Conservation (phyloP, 2,888 invertebrate genomes). For the Lysandra bellargus region DNA sequence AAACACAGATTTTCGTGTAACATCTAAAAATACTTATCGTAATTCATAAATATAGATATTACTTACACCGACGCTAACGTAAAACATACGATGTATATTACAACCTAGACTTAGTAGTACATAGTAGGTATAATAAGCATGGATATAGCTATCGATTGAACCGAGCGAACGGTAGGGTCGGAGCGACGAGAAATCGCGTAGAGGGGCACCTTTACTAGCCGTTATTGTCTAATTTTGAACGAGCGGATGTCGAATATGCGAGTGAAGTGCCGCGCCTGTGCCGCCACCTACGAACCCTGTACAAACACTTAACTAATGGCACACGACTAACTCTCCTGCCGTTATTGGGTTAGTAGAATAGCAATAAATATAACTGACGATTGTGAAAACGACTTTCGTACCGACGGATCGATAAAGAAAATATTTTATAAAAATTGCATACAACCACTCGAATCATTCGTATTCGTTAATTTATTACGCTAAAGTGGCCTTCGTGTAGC, state of each 20-base stretch:
- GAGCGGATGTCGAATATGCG: constrained; percentile 23
- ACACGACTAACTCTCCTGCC: constrained; percentile 49
- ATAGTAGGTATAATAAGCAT: constrained; percentile 65
- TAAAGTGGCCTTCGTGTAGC: background rate
- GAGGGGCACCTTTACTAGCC: constrained; percentile 59
- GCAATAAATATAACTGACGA: constrained; percentile 44
- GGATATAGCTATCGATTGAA: constrained; percentile 53
- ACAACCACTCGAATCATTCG: background rate
- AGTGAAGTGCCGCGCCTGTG: constrained; percentile 32
- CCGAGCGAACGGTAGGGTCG: constrained; percentile 48
- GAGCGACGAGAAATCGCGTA: constrained; percentile 27
- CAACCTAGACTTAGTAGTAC: constrained; percentile 68
- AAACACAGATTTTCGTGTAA: constrained; percentile 68
- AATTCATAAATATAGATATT: constrained; percentile 76
- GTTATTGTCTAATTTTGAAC: constrained; percentile 53
- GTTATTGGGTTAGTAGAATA: constrained; percentile 34
- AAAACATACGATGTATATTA: constrained; percentile 65
- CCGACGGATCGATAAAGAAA: background rate
- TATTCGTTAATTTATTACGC: constrained; percentile 4
- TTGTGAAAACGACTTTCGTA: constrained; percentile 39
- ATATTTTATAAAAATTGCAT: background rate
- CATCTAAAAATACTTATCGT: constrained; percentile 69
- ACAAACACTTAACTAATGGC: constrained; percentile 54
- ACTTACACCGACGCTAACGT: constrained; percentile 64
- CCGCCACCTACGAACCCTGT: constrained; percentile 46